phyloP scores from a whole-genome alignment of 2,113 vertebrate genomes.

The Oriolus oriolus region DNA sequence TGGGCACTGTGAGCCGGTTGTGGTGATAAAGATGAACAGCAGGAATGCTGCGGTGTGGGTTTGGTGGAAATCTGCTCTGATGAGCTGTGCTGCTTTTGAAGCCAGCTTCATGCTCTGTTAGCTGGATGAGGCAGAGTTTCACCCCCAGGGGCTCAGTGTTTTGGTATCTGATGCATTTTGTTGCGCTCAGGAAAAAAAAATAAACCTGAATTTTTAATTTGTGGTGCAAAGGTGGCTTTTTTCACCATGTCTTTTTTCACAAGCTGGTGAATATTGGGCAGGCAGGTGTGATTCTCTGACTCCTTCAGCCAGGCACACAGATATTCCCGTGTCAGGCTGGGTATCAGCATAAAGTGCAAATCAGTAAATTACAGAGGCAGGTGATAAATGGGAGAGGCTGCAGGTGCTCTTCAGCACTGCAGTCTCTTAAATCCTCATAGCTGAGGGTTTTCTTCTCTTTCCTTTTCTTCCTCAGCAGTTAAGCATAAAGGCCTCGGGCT shows the following conservation, averaged over 20 bases:
- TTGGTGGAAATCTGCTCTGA: background rate
- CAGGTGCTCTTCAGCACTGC: background rate
- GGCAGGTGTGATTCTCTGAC: background rate
- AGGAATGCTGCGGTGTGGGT: background rate
- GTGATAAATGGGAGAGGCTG: background rate
- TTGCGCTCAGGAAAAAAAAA: background rate
- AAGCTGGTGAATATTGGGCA: background rate
- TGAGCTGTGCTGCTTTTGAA: background rate
- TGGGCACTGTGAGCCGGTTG: background rate
- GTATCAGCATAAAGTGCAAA: background rate
- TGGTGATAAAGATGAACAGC: background rate
- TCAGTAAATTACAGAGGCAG: background rate
- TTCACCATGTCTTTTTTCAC: rapidly evolving
- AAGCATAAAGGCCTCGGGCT: conserved; percentile 35
- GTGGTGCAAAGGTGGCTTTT: background rate
- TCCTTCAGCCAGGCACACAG: background rate
- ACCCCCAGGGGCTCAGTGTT: background rate
- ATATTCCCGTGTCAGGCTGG: background rate
- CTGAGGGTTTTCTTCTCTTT: conserved; percentile 3
- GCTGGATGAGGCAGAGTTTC: background rate
- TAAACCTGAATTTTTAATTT: rapidly evolving
- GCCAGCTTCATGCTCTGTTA: background rate
- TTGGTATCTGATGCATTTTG: background rate
- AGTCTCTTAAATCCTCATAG: conserved; percentile 10
- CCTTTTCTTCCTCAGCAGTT: conserved; percentile 8